These are phyloP conservation scores for Hyles euphorbiae DNA, from an alignment of 1,140 invertebrate genomes.

Conservation along the genomic window DNA sequence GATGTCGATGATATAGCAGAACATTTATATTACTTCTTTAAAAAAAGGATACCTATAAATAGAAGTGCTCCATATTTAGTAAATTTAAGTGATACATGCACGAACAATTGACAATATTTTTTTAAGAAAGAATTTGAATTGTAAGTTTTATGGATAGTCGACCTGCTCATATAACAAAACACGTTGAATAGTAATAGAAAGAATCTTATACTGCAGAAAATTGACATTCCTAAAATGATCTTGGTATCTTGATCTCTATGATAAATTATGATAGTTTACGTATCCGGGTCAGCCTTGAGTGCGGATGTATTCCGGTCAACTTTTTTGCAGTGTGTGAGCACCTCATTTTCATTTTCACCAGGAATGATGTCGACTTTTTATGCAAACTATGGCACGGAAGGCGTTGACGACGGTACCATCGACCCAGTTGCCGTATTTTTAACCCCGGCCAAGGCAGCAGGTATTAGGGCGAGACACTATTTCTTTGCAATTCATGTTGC, in stretches of 20 bases:
- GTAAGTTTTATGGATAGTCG: too few species aligned
- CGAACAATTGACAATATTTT: too few species aligned
- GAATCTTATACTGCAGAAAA: too few species aligned
- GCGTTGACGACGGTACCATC: constrained; percentile 10
- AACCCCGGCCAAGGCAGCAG: constrained; percentile 3
- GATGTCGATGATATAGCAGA: too few species aligned
- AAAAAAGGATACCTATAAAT: too few species aligned
- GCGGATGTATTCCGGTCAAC: constrained; percentile 6
- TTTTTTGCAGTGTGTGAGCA: constrained; percentile 15
- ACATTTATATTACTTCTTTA: too few species aligned
- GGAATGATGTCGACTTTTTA: constrained; percentile 23
- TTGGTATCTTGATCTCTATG: constrained; percentile 2
- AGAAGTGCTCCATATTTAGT: too few species aligned
- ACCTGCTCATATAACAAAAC: too few species aligned
- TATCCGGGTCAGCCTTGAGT: constrained; percentile 13
- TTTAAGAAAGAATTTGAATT: too few species aligned
- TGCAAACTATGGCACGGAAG: constrained; percentile 18
- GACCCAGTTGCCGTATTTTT: constrained; percentile 12
- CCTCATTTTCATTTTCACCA: constrained; percentile 22
- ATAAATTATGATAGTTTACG: constrained; percentile 14
- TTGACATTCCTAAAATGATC: too few species aligned
- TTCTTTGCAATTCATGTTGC: constrained; percentile 3
- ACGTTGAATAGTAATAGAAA: too few species aligned
- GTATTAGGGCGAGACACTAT: constrained; percentile 4
- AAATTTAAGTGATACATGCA: too few species aligned